phyloP scores from a whole-genome alignment of 2,797 vertebrate species.

The Pelobates cultripes region DNA sequence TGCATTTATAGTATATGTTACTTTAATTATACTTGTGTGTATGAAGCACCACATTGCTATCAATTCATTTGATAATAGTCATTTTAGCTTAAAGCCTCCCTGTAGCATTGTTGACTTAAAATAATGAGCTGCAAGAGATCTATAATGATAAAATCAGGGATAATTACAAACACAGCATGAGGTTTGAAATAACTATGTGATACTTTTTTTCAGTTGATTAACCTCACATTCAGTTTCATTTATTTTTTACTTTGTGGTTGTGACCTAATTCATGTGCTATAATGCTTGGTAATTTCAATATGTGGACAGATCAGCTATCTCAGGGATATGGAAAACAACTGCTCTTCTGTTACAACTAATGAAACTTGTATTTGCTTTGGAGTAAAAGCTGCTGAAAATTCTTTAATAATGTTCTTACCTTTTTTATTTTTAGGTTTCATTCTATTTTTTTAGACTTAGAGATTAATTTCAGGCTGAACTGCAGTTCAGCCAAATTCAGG shows the following conservation, averaged over 20 bases:
- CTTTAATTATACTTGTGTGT: neutral
- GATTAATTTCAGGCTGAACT: too few species aligned
- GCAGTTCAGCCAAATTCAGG: too few species aligned
- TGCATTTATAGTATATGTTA: neutral
- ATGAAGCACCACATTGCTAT: neutral
- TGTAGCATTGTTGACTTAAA: constrained; percentile 73
- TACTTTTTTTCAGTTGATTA: constrained; percentile 72
- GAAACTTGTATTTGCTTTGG: too few species aligned
- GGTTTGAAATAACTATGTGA: constrained; percentile 68
- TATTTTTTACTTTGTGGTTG: constrained; percentile 65
- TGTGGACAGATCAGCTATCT: constrained; percentile 64
- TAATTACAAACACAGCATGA: constrained; percentile 74
- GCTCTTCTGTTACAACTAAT: neutral
- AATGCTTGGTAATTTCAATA: constrained; percentile 73
- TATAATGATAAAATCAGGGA: constrained; percentile 76
- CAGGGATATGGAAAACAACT: constrained; percentile 55
- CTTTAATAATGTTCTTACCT: too few species aligned
- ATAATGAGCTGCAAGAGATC: constrained; percentile 73
- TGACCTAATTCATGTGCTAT: constrained; percentile 66
- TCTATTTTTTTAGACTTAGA: too few species aligned
- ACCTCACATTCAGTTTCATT: constrained; percentile 72
- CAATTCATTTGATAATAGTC: constrained; percentile 24
- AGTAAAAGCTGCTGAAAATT: too few species aligned
- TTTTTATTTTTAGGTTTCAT: too few species aligned
- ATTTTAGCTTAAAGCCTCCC: constrained; percentile 67